A percentile compares a stretch with the other conserved stretches of the same genome.
These are phyloP conservation scores for Neodiprion fabricii DNA, from an alignment of 1,140 invertebrate species.

Conservation along the genomic window DNA sequence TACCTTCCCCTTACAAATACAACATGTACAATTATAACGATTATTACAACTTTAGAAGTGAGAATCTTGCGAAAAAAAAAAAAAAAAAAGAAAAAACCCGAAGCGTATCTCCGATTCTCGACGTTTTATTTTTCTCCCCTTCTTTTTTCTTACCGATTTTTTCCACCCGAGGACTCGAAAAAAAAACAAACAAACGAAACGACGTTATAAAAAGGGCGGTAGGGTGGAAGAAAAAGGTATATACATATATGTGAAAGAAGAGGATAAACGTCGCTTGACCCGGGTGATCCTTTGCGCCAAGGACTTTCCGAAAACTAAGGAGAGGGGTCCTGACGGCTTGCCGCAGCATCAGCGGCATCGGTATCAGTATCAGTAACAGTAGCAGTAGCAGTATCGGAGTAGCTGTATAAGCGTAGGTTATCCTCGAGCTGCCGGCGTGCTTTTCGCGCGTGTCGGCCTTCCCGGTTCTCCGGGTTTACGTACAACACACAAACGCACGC, in stretches of 20 bases:
- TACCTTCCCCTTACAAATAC: too few species aligned
- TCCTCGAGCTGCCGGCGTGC: conserved; percentile 14
- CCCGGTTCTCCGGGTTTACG: conserved; percentile 12
- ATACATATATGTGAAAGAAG: background rate
- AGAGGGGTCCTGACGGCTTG: background rate
- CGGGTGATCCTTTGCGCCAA: background rate
- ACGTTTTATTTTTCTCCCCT: too few species aligned
- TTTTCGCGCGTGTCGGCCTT: conserved; percentile 17
- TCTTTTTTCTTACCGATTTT: background rate
- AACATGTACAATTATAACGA: too few species aligned
- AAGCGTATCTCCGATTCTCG: too few species aligned
- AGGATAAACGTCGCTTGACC: conserved; percentile 13
- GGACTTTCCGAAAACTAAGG: background rate
- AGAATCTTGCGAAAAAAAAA: too few species aligned
- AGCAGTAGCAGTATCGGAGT: too few species aligned
- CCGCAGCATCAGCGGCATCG: background rate
- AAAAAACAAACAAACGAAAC: too few species aligned
- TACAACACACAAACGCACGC: conserved; percentile 17
- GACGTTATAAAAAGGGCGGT: background rate
- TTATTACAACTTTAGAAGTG: too few species aligned
- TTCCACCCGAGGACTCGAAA: background rate
- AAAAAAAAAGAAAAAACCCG: too few species aligned
- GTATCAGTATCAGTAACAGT: too few species aligned
- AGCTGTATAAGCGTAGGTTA: background rate
- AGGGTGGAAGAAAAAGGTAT: conserved; percentile 2